A percentile compares a stretch with the other conserved stretches of the same genome.
Conservation (phyloP, 1,140 invertebrate genomes). For the Leucophenga varia region DNA sequence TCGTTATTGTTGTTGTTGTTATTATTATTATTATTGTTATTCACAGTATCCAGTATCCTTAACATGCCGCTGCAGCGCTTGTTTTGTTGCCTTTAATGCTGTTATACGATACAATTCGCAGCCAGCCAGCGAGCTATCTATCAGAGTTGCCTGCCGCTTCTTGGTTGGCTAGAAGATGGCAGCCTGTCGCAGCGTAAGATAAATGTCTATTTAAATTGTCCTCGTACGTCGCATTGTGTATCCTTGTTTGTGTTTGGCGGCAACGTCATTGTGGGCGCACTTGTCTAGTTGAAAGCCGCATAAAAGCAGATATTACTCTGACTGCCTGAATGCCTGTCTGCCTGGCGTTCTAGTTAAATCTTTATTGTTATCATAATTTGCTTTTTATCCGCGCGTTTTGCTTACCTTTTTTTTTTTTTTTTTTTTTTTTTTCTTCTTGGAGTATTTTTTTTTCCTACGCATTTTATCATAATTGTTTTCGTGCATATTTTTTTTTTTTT, state of each 20-base stretch:
- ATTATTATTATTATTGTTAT: no score
- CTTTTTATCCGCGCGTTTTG: constrained; percentile 43
- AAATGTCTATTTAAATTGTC: constrained; percentile 55
- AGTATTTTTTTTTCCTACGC: not conserved
- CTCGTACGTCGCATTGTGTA: constrained; percentile 30
- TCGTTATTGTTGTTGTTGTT: no score
- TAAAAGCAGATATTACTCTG: no score
- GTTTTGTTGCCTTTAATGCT: no score
- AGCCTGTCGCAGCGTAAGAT: constrained; percentile 22
- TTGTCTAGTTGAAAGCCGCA: no score
- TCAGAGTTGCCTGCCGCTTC: constrained; percentile 24
- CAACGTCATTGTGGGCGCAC: constrained; percentile 23
- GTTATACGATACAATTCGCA: constrained; percentile 16
- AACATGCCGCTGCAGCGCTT: no score
- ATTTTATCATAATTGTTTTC: constrained; percentile 52
- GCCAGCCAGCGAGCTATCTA: constrained; percentile 18
- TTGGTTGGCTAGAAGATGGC: constrained; percentile 8
- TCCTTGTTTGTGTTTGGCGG: constrained; percentile 30
- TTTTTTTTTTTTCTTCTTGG: constrained; percentile 1
- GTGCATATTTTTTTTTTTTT: constrained; percentile 33
- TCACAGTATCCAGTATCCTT: no score
- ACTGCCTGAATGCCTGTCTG: no score
- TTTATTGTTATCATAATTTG: constrained; percentile 54
- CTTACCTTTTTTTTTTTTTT: no score
- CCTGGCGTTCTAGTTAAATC: constrained; percentile 40